Evolutionary conservation across 2,888 invertebrate species (phyloP).

Genomic region (Lochmaea capreae): DNA sequence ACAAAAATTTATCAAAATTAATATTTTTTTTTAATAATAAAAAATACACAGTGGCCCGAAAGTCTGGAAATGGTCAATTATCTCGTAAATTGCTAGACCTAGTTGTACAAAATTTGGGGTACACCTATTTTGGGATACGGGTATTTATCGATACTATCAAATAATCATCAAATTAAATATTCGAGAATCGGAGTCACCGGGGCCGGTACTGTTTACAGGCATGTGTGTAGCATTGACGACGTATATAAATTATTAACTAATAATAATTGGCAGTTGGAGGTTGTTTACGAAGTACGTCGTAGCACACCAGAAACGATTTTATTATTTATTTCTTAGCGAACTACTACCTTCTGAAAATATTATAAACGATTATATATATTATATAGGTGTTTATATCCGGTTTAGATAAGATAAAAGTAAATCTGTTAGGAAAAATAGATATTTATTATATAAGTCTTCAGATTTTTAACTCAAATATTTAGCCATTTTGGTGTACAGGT

Average conservation of each 20-base stretch:
- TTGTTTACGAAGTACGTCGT: slow-evolving; percentile 3
- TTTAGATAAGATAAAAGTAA: slow-evolving; percentile 2
- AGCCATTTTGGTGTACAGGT: too few species aligned
- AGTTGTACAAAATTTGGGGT: too few species aligned
- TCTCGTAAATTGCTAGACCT: too few species aligned
- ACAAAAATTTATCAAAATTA: slow-evolving; percentile 35
- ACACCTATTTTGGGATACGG: too few species aligned
- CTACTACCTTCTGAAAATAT: not conserved
- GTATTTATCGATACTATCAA: not conserved
- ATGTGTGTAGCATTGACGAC: not conserved
- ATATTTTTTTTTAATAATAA: too few species aligned
- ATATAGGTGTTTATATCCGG: not conserved
- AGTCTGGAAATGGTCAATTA: too few species aligned
- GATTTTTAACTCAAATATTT: too few species aligned
- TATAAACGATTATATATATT: not conserved
- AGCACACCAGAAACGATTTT: not conserved
- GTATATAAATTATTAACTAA: not conserved
- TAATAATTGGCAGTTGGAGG: slow-evolving; percentile 12
- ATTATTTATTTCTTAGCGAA: not conserved
- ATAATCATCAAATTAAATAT: not conserved
- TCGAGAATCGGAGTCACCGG: not conserved
- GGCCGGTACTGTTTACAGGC: not conserved
- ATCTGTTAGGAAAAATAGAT: too few species aligned
- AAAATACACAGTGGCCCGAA: too few species aligned
- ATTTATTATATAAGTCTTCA: too few species aligned